phyloP scores from a whole-genome alignment of 2,797 vertebrate genomes.

The Girardinus metallicus region DNA sequence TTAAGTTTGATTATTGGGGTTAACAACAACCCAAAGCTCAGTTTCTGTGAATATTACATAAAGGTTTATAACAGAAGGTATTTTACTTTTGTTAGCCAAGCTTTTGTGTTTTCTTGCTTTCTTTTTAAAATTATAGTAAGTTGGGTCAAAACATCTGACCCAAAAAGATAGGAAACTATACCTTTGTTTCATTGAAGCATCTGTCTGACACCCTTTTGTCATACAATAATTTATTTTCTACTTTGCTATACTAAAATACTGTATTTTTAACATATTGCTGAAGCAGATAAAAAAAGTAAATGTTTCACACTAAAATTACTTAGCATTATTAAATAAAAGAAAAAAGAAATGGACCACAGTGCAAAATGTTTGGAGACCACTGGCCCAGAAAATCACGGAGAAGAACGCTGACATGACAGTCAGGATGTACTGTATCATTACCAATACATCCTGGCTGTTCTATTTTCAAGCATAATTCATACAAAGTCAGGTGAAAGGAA shows the following conservation, averaged over 20 bases:
- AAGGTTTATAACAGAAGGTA: not conserved
- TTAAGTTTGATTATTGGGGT: not conserved
- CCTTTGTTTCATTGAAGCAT: not conserved
- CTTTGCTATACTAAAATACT: not conserved
- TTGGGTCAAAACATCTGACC: not conserved
- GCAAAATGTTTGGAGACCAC: not conserved
- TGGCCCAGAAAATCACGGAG: not conserved
- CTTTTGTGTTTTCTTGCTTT: not conserved
- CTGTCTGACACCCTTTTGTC: not conserved
- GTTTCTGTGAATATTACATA: not conserved
- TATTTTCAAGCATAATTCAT: not conserved
- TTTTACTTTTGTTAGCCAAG: not conserved
- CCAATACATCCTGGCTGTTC: not conserved
- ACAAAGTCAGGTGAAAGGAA: not conserved
- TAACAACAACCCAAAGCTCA: not conserved
- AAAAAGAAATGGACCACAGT: not conserved
- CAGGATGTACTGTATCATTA: no score
- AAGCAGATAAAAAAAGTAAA: not conserved
- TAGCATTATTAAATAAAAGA: not conserved
- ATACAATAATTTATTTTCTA: not conserved
- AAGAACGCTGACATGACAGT: not conserved
- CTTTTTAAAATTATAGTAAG: not conserved
- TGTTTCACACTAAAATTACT: not conserved
- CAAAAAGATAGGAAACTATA: not conserved
- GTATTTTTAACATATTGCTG: not conserved